Base-by-base conservation (phyloP, 2,113 vertebrate genomes). In the Caloenas nicobarica region DNA sequence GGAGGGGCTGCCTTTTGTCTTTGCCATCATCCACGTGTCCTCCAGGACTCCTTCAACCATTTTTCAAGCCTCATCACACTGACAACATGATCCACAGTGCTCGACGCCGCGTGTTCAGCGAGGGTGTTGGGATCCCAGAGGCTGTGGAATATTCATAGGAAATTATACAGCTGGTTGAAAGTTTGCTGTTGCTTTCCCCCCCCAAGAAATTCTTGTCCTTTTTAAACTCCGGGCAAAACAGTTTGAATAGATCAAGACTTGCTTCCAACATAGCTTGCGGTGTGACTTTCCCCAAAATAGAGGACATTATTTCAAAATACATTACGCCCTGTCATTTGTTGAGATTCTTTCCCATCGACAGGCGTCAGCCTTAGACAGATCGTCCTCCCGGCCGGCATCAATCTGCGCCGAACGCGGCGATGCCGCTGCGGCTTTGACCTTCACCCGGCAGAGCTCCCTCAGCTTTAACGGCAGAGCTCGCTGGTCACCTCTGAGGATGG, bases 41-140 rank as follows among this genome's bases (percentile, higher is more conserved):
- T 65, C 33, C 77, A 69, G 60, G 24, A 21, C 42, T 60, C 54
- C 73, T 85, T 38, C 10, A 42, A 11, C 58, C 31, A 2, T 38
- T 54, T 34, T 48, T 11, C 48, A 33, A 18, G 2, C n/a, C 48
- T 23, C 7, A 3, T 36, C 48, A 26, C n/a, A 0, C 53, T 9
- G 28, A 44, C 42, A 44, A 56, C 36, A 62, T 25, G 78, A 68
- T 33, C 36, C 60, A 1, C 48, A 10, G 69, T 6, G 42, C 82
- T 58, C 1, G 0, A 7, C 0, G 2, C 51, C 33, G 0, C 2
- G 57, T 56, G 82, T 14, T 87, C 86, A 48, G 69, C 0, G 0
- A 38, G 69, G 48, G 11, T 16, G 3, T 9, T 26, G 83, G 70
- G 65, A 28, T 65, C 83, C 84, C 61, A 70, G 93, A 56, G 93